Conservation (phyloP, 1,140 invertebrate species). For the Phymorhynchus buccinoides region DNA sequence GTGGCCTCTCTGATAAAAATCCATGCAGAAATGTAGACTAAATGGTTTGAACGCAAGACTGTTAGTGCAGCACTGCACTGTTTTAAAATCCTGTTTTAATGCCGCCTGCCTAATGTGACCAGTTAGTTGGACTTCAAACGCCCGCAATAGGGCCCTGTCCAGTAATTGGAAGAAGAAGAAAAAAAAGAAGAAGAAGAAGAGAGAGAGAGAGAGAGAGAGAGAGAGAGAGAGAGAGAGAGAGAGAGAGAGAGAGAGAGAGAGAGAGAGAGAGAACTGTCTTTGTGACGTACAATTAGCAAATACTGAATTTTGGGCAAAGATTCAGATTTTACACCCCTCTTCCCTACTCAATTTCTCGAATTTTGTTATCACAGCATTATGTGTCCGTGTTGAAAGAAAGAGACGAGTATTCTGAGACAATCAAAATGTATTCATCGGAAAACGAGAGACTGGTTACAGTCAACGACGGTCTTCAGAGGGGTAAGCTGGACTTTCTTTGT, state of each 20-base stretch:
- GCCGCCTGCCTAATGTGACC: no score
- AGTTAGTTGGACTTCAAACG: no score
- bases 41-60: no score
- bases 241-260: not conserved
- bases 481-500: not conserved
- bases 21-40: no score
- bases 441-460: not conserved
- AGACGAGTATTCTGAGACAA: not conserved
- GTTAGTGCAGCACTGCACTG: no score
- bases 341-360: no score
- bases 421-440: not conserved
- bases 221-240: not conserved
- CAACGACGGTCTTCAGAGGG: not conserved
- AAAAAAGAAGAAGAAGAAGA: no score
- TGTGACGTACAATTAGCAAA: no score
- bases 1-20: no score
- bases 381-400: not conserved
- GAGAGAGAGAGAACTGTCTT: not conserved
- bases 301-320: not conserved
- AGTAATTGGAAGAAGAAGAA: no score
- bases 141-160: no score
- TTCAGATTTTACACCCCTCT: not conserved
- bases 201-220: not conserved
- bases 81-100: no score
- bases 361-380: not conserved